Evolutionary conservation across 1,140 invertebrate genomes (phyloP).

Genomic region (Drosophila navojoa): DNA sequence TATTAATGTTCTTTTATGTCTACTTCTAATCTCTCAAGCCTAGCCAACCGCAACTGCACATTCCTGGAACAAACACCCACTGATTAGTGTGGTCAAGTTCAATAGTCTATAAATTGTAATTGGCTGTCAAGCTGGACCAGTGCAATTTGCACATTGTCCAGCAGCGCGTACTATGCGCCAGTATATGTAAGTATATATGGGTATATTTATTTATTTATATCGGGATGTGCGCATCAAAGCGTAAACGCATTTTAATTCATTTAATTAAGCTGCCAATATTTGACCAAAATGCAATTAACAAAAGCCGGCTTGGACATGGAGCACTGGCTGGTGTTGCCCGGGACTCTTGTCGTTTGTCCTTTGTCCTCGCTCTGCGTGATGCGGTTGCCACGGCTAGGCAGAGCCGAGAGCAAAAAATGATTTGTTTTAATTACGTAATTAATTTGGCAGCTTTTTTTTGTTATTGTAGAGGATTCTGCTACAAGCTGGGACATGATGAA

Average conservation of each 20-base stretch:
- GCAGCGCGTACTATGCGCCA: background rate
- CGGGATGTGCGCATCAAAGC: slow-evolving; percentile 42
- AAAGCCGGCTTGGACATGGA: slow-evolving; percentile 53
- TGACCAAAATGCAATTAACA: slow-evolving; percentile 83
- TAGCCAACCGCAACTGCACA: slow-evolving; percentile 16
- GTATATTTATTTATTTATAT: background rate
- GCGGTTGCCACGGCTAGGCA: slow-evolving; percentile 31
- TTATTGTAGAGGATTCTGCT: background rate
- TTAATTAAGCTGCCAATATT: slow-evolving; percentile 83
- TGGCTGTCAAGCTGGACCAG: slow-evolving; percentile 62
- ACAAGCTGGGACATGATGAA: background rate
- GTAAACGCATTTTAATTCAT: slow-evolving; percentile 74
- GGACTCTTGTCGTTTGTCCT: no score
- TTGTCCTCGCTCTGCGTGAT: slow-evolving; percentile 16
- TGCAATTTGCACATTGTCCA: slow-evolving; percentile 15
- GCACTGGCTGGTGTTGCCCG: background rate
- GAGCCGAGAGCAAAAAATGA: slow-evolving; percentile 44
- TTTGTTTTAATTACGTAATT: slow-evolving; percentile 78
- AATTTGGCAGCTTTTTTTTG: slow-evolving; percentile 52
- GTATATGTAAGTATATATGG: background rate
- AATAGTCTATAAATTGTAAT: slow-evolving; percentile 66
- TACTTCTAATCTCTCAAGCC: background rate
- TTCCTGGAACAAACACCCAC: slow-evolving; percentile 50
- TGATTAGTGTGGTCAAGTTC: slow-evolving; percentile 51
- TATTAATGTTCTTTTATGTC: background rate